Percentiles rank a stretch among this genome's conserved stretches.
Evolutionary conservation across 1,140 invertebrate species (phyloP).

Genomic region (Trichonephila clavata): DNA sequence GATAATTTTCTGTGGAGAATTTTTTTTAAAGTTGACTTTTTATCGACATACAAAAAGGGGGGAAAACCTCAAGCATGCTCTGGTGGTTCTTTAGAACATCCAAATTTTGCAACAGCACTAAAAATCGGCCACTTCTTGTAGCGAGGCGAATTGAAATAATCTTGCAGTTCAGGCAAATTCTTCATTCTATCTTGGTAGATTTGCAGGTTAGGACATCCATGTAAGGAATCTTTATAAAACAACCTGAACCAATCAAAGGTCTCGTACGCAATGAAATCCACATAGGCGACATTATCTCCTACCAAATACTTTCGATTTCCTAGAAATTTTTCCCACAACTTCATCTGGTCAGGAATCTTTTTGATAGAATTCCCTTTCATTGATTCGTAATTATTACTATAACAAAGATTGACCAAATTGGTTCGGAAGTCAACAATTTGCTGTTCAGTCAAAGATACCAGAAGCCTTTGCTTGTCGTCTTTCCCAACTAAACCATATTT

Average conservation of each 20-base stretch:
- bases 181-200: constrained; percentile 81
- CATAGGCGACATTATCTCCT: constrained; percentile 82
- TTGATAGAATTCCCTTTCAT: constrained; percentile 76
- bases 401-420: constrained; percentile 78
- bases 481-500: constrained; percentile 79
- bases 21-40: no score
- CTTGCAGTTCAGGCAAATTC: constrained; percentile 79
- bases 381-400: constrained; percentile 68
- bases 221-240: constrained; percentile 80
- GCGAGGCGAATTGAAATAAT: constrained; percentile 80
- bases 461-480: constrained; percentile 80
- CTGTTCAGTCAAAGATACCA: constrained; percentile 82
- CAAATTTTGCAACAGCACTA: constrained; percentile 80
- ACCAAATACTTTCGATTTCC: constrained; percentile 81
- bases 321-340: constrained; percentile 81
- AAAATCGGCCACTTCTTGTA: constrained; percentile 80
- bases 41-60: no score
- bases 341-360: constrained; percentile 79
- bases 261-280: constrained; percentile 83
- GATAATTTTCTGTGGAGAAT: no score
- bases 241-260: constrained; percentile 81
- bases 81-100: constrained; percentile 41
- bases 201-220: constrained; percentile 81
- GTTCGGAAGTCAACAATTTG: constrained; percentile 81
- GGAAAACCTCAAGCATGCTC: not conserved